Base-by-base conservation (phyloP, 2,113 vertebrate genomes). In the Carassius carassius region DNA sequence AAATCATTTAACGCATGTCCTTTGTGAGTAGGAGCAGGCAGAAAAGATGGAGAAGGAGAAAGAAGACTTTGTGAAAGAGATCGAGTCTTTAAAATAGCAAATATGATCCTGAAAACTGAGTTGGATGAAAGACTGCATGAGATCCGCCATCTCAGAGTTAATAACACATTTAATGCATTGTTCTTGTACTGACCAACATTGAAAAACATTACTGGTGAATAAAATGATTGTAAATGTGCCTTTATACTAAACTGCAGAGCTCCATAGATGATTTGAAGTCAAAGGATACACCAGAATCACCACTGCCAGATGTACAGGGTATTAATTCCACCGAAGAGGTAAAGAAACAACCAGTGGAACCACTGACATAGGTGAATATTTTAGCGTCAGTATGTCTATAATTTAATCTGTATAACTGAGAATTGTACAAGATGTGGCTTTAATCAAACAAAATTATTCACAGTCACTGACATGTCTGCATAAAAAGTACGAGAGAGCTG, bases 21-120 rank as follows among this genome's bases (percentile, higher is more conserved):
- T 54, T 47, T 47, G 44, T 85, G 56, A 37, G 13, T 80, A 95
- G 95, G 94, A 95, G 1, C 91, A 95, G 70, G 87, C 93, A 0
- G 93, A 93, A 0, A 88, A 91, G 89, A 90, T 90, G 77, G 87
- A 89, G 0, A 91, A 78, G 0, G 92, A 94, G 83, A 95, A 87
- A 54, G 89, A 85, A 0, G 88, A 90, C 0, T 84, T 94, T 70
- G 87, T 86, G 70, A 88, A 72, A 44, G 86, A 90, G 83, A 4
- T 93, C 54, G 67, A 86, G 58, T 82, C n/a, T 29, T 69, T 89
- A 19, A 89, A 60, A 63, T 81, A 69, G 79, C 89, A 76, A 92
- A 93, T 0, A 12, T 80, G 67, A 85, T 58, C n/a, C 73, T 95
- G 37, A 91, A 86, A 81, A 85, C 23, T 0, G 63, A 86, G 76